Evolutionary conservation across 1,140 invertebrate genomes (phyloP), one percentile per base, ranked within the genome.

Genomic region (Microplitis demolitor): DNA sequence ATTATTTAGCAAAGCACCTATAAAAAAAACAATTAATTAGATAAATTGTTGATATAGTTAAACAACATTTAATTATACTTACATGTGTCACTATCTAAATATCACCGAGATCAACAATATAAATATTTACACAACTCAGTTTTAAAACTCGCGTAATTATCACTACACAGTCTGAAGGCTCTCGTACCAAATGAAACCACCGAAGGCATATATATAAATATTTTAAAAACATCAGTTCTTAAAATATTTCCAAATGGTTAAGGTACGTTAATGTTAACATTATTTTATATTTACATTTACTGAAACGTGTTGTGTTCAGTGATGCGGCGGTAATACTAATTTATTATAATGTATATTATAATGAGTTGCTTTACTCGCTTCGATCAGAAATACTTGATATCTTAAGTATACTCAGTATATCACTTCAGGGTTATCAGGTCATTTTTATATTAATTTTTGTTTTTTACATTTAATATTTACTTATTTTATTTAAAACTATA

Each of bases 371-470:
- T 37, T 63, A 75, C 37, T 61, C 69, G 61, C 66, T 8, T 34
- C 24, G 24, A 24, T 24, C 9, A 35, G 33, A 60, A 73, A 67
- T 56, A 4, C 37, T 24, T 66, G 60, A 66, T 60, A 60, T 16
- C 45, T 13, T 53, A 72, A 39, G 60, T 73, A 64, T 60, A 69
- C 39, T 45, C 5, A 69, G 71, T 56, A 24, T 81, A 81, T 81
- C 79, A 62, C 71, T 69, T 69, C 62, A 78, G 78, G 80, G 79
- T 82, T 82, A 82, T 82, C 80, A 72, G 70, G 62, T 24, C 4
- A 72, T 66, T 60, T 54, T 60, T 37, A 60, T 60, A 39, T 34
- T 6, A n/a, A 37, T 35, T 69, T 63, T 14, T 58, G 39, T 35
- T 69, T 63, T 14, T 58, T 35, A 33, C 16, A 39, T 37, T 66